Conservation (phyloP, 53 echinoderm and acorn worm genomes). For the Holothuria scabra region DNA sequence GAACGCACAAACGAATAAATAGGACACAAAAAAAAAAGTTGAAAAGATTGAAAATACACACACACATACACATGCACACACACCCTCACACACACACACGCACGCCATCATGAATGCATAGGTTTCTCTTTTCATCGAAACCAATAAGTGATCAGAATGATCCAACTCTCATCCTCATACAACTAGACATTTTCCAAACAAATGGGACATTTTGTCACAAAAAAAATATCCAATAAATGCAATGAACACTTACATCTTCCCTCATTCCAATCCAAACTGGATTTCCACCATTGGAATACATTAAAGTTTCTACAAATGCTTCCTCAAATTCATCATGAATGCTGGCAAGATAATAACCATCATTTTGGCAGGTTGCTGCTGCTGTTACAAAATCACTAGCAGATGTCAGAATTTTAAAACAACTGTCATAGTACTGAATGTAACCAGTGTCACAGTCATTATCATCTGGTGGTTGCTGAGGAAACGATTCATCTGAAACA, state of each 20-base stretch:
- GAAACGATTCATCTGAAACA: constrained; percentile 51
- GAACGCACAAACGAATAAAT: too few relatives aligned
- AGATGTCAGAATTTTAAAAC: constrained; percentile 60
- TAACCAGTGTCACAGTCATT: constrained; percentile 68
- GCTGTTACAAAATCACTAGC: constrained; percentile 62
- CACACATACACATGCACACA: too few relatives aligned
- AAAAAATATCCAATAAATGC: neutral
- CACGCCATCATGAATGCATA: too few relatives aligned
- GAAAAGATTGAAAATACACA: too few relatives aligned
- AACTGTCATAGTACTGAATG: constrained; percentile 58
- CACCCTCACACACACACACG: too few relatives aligned
- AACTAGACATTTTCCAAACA: too few relatives aligned
- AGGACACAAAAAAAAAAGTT: too few relatives aligned
- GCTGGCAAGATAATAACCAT: constrained; percentile 70
- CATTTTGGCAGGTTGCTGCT: constrained; percentile 53
- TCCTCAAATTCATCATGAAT: constrained; percentile 78
- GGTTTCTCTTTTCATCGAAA: too few relatives aligned
- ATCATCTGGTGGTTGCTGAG: neutral
- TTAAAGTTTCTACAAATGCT: constrained; percentile 74
- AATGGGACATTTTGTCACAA: too few relatives aligned
- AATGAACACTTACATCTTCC: constrained; percentile 39
- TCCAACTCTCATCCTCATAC: too few relatives aligned
- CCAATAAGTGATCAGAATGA: too few relatives aligned
- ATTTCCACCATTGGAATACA: constrained; percentile 49
- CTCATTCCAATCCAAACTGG: constrained; percentile 82